Conservation (phyloP, 2,888 invertebrate species). For the Notocelia uddmanniana region DNA sequence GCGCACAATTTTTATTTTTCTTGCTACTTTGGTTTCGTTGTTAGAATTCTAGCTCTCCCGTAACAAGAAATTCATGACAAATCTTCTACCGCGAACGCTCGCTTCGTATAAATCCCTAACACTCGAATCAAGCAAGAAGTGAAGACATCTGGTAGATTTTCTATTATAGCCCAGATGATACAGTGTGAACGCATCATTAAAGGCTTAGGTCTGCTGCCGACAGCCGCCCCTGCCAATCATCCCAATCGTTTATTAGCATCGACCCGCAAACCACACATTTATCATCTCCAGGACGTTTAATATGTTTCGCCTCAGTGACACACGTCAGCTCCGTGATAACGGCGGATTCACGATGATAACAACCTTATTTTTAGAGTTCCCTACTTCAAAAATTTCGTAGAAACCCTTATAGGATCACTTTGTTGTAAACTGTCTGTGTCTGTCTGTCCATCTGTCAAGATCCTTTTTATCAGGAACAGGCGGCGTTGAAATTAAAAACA, state of each 20-base stretch:
- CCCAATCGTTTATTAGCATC: constrained; percentile 78
- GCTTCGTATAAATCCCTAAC: no score
- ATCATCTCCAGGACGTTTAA: constrained; percentile 81
- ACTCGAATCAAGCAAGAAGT: no score
- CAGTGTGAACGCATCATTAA: constrained; percentile 9
- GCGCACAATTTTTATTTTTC: no score
- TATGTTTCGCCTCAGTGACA: constrained; percentile 79
- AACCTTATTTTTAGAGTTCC: constrained; percentile 51
- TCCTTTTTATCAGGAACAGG: no score
- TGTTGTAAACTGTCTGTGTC: no score
- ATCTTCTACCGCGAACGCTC: no score
- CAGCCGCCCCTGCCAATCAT: constrained; percentile 76
- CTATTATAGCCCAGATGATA: neutral
- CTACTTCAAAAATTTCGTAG: no score
- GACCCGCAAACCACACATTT: constrained; percentile 71
- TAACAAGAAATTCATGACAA: neutral
- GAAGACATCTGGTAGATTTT: no score
- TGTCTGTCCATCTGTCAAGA: no score
- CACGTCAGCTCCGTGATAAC: constrained; percentile 43
- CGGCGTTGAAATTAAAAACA: no score
- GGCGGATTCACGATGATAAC: constrained; percentile 60
- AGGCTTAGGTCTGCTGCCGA: constrained; percentile 37
- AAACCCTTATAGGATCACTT: no score
- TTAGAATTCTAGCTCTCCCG: neutral
- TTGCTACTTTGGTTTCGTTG: neutral